Evolutionary conservation across 35 echinoderm and acorn worm species (phyloP), one percentile per base, ranked within the genome.

Genomic region (Strongylocentrotus purpuratus): DNA sequence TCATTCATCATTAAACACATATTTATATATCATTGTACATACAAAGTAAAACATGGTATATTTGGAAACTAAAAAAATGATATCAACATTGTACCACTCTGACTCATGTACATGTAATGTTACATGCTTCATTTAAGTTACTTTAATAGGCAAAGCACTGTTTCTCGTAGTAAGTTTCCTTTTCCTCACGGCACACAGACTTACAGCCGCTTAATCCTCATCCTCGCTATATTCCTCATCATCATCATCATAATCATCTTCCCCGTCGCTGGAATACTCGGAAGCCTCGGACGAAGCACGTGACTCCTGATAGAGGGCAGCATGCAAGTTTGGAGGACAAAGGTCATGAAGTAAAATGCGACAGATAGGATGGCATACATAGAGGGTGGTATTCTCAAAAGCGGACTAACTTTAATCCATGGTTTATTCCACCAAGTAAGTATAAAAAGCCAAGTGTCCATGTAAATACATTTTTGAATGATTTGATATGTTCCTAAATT

Each of bases 231-330:
- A 33, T 28, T 92, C 91, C 46, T 92, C 91, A 12, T 92, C 91
- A 15, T 58, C 31, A 48, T 93, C 91, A 17, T 94, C 87, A 28
- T 58, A 48, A 48, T 93, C 91, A 31, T 93, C 91, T 14, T 93
- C 91, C 25, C 46, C 91, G 13, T 93, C 91, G 46, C 91, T 93
- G 91, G 91, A 93, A 46, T 93, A 93, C 91, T 93, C 91, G 3
- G 91, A 93, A 93, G 91, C 13, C 22, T 31, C 45, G 18, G 91
- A 93, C 17, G 47, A 93, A 32, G 91, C 91, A 93, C 22, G 91
- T 4, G 91, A 93, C 9, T 93, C 91, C 91, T 93, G 91, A 31
- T 46, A 58, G 45, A 93, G 14, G 91, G 91, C 45, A 94, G 94
- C 59, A 85, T 94, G 59, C 17, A 86, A 78, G 94, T 13, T 94